These are phyloP conservation scores for Aricia agestis DNA, from an alignment of 1,140 invertebrate species.

Conservation along the genomic window DNA sequence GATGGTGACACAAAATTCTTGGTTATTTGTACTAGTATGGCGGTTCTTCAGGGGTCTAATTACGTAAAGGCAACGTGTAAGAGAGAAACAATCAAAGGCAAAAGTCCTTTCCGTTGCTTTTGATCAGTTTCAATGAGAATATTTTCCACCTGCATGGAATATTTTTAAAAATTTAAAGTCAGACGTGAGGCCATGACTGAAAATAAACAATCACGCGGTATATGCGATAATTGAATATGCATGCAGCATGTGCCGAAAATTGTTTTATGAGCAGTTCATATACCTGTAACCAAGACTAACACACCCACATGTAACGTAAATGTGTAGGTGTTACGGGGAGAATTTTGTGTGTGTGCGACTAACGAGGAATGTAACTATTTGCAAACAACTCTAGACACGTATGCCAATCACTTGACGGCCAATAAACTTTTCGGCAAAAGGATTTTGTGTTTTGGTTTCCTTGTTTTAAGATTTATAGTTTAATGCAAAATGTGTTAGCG, in stretches of 20 bases:
- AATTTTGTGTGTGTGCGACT: conserved; percentile 35
- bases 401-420: conserved; percentile 59
- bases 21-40: too few relatives aligned
- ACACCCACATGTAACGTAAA: neutral
- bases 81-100: neutral
- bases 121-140: neutral
- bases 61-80: too few relatives aligned
- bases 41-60: too few relatives aligned
- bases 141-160: neutral
- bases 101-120: too few relatives aligned
- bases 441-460: neutral
- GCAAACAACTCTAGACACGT: conserved; percentile 57
- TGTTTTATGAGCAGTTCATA: neutral
- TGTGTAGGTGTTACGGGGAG: conserved; percentile 1
- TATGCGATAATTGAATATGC: neutral
- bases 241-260: conserved; percentile 1
- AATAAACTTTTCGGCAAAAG: neutral
- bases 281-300: neutral
- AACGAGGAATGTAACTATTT: conserved; percentile 60
- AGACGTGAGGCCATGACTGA: neutral
- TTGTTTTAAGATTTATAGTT: neutral
- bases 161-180: neutral
- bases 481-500: too few relatives aligned
- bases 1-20: too few relatives aligned
- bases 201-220: conserved; percentile 6